A percentile compares a stretch with the other conserved stretches of the same genome.
These are phyloP conservation scores for Eucriotettix oculatus DNA, from an alignment of 2,888 invertebrate genomes.

Conservation along the genomic window DNA sequence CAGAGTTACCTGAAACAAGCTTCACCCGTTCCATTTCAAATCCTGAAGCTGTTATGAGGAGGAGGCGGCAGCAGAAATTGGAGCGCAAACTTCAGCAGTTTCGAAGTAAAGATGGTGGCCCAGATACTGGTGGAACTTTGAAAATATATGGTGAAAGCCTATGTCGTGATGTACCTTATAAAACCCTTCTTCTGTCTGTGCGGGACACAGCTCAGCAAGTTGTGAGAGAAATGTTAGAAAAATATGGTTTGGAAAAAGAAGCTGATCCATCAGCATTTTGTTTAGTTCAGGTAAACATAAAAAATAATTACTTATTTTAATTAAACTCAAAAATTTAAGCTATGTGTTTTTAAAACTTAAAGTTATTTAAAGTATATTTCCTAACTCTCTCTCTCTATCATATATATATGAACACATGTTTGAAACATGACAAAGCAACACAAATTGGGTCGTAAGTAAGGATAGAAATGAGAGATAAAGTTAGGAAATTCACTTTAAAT, in stretches of 20 bases:
- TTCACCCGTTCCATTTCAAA: constrained; percentile 98
- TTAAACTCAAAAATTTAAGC: too few species aligned
- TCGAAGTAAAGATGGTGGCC: constrained; percentile 85
- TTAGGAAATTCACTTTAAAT: too few species aligned
- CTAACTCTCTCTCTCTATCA: too few species aligned
- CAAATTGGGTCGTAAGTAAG: too few species aligned
- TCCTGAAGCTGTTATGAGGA: constrained; percentile 98
- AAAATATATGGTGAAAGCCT: constrained; percentile 95
- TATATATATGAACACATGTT: too few species aligned
- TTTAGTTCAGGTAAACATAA: constrained; percentile 69
- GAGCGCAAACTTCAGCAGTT: constrained; percentile 94
- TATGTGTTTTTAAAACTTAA: too few species aligned
- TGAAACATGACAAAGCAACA: too few species aligned
- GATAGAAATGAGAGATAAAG: too few species aligned
- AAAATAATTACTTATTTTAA: too few species aligned
- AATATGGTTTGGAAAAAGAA: constrained; percentile 83
- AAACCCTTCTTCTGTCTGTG: constrained; percentile 85
- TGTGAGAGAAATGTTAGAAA: constrained; percentile 89
- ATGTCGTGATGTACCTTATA: constrained; percentile 94
- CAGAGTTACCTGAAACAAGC: constrained; percentile 92
- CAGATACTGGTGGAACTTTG: constrained; percentile 80
- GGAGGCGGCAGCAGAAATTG: constrained; percentile 87
- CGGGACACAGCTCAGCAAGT: constrained; percentile 85
- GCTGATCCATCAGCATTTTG: constrained; percentile 77
- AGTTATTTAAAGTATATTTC: too few species aligned